Base-by-base conservation (phyloP, 2,113 vertebrate genomes). In the Eretmodus cyanostictus region DNA sequence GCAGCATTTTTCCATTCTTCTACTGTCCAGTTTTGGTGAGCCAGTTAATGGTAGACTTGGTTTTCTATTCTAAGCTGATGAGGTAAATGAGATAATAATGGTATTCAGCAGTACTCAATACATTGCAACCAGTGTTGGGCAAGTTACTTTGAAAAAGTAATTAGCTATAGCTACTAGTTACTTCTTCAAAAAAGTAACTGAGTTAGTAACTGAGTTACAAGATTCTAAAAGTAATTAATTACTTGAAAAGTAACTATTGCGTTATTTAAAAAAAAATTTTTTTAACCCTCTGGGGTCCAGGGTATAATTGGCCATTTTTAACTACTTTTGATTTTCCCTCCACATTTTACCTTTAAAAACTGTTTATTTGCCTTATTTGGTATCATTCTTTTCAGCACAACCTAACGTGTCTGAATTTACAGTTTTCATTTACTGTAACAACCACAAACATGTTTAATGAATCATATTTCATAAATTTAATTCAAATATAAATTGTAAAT, bases 231-330 rank as follows among this genome's bases (percentile, higher is more conserved):
- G 47, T 51, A 51, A 51, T 51, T 51, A 51, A 51, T 19, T 51
- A 51, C 8, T 19, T 51, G 17, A 9, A 51, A 45, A 14, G 42
- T 45, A 45, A 45, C 6, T 1, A 45, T 45, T 45, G 42, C 6
- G 1, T 45, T 45, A 45, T 12, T 45, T 45, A 13, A 45, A 45
- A 10, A 10, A 13, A 45, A 0, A 0, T 0, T 7, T 4, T 7
- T 47, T 47, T 16, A 47, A 47, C 14, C 45, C 45, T 47, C 45
- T 47, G 45, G 7, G 2, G 14, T 47, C 45, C 1, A 47, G 45
- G 45, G 14, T 47, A 5, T 51, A n/a, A 51, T n/a, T 51, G 9
- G 9, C 49, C 49, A 51, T 51, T 51, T 10, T 51, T 51, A n/a
- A 51, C 49, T n/a, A 51, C 49, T 51, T 51, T 1, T 51, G 19